Percentiles rank a stretch among this genome's conserved stretches.
These are phyloP conservation scores for Oreohelix idahoensis DNA, from an alignment of 1,140 invertebrate species.

Conservation along the genomic window DNA sequence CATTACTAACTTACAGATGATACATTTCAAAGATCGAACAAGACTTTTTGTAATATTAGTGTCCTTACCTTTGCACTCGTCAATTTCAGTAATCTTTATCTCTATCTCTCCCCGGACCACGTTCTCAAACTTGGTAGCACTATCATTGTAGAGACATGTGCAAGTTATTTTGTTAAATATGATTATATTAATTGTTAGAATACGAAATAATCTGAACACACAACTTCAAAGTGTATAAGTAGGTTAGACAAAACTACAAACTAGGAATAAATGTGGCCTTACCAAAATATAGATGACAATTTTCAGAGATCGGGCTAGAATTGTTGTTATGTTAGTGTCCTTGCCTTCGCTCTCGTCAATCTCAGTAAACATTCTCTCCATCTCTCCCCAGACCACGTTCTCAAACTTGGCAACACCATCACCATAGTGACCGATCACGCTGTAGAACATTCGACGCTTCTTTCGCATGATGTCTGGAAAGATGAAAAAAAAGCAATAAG, in stretches of 20 bases:
- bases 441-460: conserved; percentile 9
- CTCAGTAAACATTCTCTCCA: background rate
- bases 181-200: no score
- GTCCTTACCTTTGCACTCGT: background rate
- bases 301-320: background rate
- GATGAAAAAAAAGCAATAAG: background rate
- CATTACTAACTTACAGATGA: background rate
- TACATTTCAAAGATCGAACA: background rate
- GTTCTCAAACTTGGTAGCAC: background rate
- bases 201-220: no score
- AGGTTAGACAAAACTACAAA: no score
- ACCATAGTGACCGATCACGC: background rate
- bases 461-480: background rate
- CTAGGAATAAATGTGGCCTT: background rate
- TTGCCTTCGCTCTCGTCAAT: background rate
- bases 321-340: background rate
- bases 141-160: background rate
- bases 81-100: background rate
- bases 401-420: conserved; percentile 17
- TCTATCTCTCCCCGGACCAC: background rate
- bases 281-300: background rate
- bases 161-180: no score
- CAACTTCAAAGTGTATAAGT: no score
- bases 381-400: background rate
- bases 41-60: background rate